Evolutionary conservation across 2,888 invertebrate genomes (phyloP).

Genomic region (Pilophorus perplexus): DNA sequence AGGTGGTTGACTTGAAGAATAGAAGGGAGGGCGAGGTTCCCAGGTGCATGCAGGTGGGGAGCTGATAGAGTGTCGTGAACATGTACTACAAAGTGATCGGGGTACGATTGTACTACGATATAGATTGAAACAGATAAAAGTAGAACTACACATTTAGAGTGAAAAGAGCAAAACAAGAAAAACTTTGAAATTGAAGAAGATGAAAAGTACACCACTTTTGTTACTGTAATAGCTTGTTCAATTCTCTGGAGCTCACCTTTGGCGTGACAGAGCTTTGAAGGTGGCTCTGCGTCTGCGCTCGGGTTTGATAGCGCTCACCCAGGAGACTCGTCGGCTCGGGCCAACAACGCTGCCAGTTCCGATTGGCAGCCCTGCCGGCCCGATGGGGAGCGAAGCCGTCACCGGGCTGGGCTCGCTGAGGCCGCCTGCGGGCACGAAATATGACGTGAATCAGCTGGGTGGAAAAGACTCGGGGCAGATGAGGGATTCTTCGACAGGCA

Average conservation of each 20-base stretch:
- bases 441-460: slow-evolving; percentile 1
- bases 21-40: not conserved
- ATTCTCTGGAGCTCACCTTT: slow-evolving; percentile 25
- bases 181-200: not conserved
- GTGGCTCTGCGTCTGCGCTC: slow-evolving; percentile 45
- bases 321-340: slow-evolving; percentile 43
- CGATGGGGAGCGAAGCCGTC: not conserved
- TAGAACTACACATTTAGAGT: too few species aligned
- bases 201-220: too few species aligned
- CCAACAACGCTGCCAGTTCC: slow-evolving; percentile 4
- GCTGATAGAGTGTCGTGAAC: not conserved
- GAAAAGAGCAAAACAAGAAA: not conserved
- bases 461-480: not conserved
- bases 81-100: too few species aligned
- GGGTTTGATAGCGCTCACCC: slow-evolving; percentile 36
- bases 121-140: too few species aligned
- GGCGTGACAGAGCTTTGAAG: slow-evolving; percentile 45
- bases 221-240: too few species aligned
- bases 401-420: slow-evolving; percentile 37
- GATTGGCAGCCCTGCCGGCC: not conserved
- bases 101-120: too few species aligned
- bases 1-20: not conserved
- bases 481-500: too few species aligned
- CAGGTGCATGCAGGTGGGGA: not conserved
- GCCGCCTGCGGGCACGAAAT: slow-evolving; percentile 32